Conservation (phyloP, 2,797 vertebrate species). For the Cygnus olor region DNA sequence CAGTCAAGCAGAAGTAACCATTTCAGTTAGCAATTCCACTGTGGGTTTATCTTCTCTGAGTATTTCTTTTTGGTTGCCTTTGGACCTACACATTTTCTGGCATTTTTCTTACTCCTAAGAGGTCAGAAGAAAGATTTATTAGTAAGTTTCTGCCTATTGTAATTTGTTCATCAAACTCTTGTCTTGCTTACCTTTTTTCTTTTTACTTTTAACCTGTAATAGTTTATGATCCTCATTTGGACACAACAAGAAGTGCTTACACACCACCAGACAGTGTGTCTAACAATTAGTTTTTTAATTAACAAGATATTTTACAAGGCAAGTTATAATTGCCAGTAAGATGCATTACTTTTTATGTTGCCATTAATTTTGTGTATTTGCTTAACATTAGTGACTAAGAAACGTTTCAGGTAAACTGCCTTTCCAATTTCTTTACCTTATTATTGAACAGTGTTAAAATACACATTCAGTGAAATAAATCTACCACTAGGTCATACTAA, state of each 20-base stretch:
- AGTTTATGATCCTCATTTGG: constrained; percentile 41
- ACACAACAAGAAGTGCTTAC: constrained; percentile 7
- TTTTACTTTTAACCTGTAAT: constrained; percentile 18
- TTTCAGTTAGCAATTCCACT: not conserved
- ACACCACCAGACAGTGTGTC: not conserved
- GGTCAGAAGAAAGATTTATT: not conserved
- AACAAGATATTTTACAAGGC: constrained; percentile 45
- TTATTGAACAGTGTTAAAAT: not conserved
- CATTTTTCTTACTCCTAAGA: not conserved
- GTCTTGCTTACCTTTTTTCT: constrained; percentile 1
- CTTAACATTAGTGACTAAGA: constrained; percentile 42
- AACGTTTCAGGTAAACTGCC: not conserved
- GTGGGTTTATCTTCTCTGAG: not conserved
- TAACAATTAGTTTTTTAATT: constrained; percentile 61
- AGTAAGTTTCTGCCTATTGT: not conserved
- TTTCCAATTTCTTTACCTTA: constrained; percentile 22
- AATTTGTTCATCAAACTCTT: constrained; percentile 21
- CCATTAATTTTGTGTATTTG: constrained; percentile 58
- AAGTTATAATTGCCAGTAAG: constrained; percentile 35
- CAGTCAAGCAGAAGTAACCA: not conserved
- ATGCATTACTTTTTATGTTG: constrained; percentile 51
- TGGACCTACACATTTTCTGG: not conserved
- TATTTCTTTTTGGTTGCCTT: not conserved
- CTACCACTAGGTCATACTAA: not conserved
- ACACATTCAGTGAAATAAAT: constrained; percentile 1